Base-by-base conservation (phyloP, 2,888 invertebrate genomes). In the Microplitis deprimator region DNA sequence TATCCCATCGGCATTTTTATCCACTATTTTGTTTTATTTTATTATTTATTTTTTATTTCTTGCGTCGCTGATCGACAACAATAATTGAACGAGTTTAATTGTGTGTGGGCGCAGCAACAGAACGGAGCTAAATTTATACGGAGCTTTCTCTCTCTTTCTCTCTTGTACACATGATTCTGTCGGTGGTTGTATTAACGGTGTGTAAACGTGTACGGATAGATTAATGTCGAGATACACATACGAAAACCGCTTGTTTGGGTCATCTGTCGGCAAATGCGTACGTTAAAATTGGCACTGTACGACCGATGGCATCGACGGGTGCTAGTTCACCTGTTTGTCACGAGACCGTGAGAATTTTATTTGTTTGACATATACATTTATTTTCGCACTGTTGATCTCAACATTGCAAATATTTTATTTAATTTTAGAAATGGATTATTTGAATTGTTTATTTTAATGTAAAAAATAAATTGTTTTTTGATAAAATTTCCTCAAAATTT, bases 11-110 rank as follows among this genome's bases (percentile, higher is more conserved):
- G n/a, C 16, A 62, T 20, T 29, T 29, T 29, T 29, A 29, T 3
- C 29, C 29, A 3, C 3, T 29, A 29, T 29, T 29, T 29, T 29
- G 8, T 62, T 67, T 67, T 38, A 1, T 67, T 67, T 38, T 13
- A 5, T 61, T 8, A 17, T 73, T 60, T 20, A 20, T 29, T 79
- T 77, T 70, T 75, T 79, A 60, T 59, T 59, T 70, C 68, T 17
- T 39, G 20, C 62, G 61, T 41, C 62, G 8, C 39, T 68, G 60
- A 64, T 67, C 59, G 71, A 40, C 73, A 61, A 76, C 61, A 73
- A 73, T 76, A 68, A 76, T 73, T 76, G 68, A 61, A 41, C 73
- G 67, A 68, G 50, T 76, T 76, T 72, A 76, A 76, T 73, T 73
- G 76, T 68, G 61, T 76, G 68, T 68, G 40, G 5, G 73, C 62